Conservation (phyloP, 2,113 vertebrate species). For the Cinclus mexicanus region DNA sequence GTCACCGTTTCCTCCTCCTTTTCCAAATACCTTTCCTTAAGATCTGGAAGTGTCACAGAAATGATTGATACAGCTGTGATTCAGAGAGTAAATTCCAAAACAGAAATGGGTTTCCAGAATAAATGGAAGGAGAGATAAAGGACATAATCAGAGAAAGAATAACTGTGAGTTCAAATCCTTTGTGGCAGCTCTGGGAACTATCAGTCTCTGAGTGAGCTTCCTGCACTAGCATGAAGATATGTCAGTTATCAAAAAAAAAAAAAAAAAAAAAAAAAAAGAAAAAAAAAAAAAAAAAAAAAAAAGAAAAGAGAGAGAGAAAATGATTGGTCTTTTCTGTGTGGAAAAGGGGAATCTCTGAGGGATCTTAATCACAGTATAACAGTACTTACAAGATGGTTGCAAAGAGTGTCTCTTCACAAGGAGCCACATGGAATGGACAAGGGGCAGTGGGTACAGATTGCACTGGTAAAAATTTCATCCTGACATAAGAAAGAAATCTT, state of each 20-base stretch:
- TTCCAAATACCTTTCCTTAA: background rate
- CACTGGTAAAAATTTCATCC: background rate
- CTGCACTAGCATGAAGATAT: background rate
- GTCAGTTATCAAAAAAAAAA: background rate
- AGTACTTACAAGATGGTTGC: background rate
- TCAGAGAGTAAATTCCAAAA: background rate
- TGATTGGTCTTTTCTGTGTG: background rate
- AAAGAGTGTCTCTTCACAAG: background rate
- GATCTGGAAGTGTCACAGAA: background rate
- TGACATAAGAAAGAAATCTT: background rate
- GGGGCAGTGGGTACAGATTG: background rate
- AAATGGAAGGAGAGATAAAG: background rate
- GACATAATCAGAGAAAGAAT: background rate
- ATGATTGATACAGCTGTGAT: background rate
- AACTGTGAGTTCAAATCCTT: background rate
- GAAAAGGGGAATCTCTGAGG: background rate
- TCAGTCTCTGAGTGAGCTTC: background rate
- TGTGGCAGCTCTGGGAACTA: background rate
- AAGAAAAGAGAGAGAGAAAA: background rate
- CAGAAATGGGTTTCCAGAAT: background rate
- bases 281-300: too few species aligned
- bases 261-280: too few species aligned
- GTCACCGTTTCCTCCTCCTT: background rate
- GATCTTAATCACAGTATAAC: background rate
- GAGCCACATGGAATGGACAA: background rate